Percentiles rank a stretch among this genome's conserved stretches.
Evolutionary conservation across 2,113 vertebrate genomes (phyloP).

Genomic region (Psilopogon haemacephalus): DNA sequence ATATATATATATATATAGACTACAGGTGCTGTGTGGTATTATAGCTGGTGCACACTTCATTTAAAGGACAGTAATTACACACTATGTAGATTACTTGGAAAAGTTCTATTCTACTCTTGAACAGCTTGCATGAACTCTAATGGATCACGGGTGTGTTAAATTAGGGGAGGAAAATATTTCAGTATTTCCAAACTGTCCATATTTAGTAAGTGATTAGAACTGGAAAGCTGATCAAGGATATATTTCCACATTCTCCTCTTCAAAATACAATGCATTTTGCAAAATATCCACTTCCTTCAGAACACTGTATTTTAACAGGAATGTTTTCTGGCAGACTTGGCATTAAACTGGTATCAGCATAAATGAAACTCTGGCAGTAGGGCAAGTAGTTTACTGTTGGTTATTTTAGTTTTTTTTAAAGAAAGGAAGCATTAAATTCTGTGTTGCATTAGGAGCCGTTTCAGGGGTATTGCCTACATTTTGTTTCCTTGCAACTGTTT

Average conservation of each 20-base stretch:
- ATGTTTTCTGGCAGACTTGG: slow-evolving; percentile 22
- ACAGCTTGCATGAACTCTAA: not conserved
- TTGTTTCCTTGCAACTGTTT: not conserved
- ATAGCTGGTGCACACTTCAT: not conserved
- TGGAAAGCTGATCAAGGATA: not conserved
- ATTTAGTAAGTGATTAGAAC: not conserved
- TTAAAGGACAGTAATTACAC: not conserved
- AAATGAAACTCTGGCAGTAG: slow-evolving; percentile 1
- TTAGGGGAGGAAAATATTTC: not conserved
- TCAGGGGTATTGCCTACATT: not conserved
- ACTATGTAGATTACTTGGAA: not conserved
- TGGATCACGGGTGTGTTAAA: not conserved
- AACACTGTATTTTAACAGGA: not conserved
- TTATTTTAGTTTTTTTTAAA: not conserved
- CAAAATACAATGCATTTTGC: not conserved
- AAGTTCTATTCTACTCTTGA: not conserved
- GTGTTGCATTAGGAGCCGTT: not conserved
- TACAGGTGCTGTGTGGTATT: not conserved
- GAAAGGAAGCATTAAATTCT: not conserved
- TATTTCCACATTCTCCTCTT: not conserved
- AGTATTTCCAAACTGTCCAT: not conserved
- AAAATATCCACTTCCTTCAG: not conserved
- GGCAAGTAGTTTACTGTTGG: not conserved
- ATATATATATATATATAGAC: not conserved
- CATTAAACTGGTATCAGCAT: not conserved